Conservation (phyloP, 2,888 invertebrate species). For the Tryphoninae sp. region DNA sequence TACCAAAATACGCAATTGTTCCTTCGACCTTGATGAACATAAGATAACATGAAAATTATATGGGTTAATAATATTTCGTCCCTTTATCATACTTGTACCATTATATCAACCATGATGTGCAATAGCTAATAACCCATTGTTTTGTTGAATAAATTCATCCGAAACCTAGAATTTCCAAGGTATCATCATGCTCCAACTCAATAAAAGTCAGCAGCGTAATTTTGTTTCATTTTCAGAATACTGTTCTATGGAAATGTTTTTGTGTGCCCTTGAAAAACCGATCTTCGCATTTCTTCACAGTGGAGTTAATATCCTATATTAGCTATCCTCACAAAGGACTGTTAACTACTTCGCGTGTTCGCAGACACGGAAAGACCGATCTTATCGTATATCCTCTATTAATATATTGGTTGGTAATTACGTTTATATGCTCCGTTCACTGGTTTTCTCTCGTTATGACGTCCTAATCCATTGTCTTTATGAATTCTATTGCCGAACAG, state of each 20-base stretch:
- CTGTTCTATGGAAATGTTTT: slow-evolving; percentile 59
- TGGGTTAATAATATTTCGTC: slow-evolving; percentile 42
- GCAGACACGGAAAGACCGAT: slow-evolving; percentile 36
- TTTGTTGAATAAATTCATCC: slow-evolving; percentile 46
- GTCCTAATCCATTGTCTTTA: slow-evolving; percentile 97
- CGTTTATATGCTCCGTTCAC: slow-evolving; percentile 22
- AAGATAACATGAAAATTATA: slow-evolving; percentile 18
- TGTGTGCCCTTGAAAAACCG: slow-evolving; percentile 55
- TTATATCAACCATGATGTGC: slow-evolving; percentile 22
- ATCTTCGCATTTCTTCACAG: slow-evolving; percentile 45
- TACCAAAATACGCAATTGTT: slow-evolving; percentile 31
- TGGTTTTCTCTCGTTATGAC: slow-evolving; percentile 2
- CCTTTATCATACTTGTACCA: slow-evolving; percentile 25
- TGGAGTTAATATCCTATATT: slow-evolving; percentile 48
- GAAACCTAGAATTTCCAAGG: slow-evolving; percentile 37
- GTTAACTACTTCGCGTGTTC: slow-evolving; percentile 34
- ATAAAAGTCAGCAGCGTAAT: slow-evolving; percentile 42
- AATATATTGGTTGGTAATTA: slow-evolving; percentile 37
- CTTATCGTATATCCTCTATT: slow-evolving; percentile 34
- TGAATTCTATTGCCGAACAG: slow-evolving; percentile 97
- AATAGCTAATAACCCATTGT: slow-evolving; percentile 33
- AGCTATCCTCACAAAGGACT: slow-evolving; percentile 48
- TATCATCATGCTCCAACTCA: slow-evolving; percentile 31
- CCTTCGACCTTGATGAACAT: slow-evolving; percentile 20
- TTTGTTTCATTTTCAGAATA: slow-evolving; percentile 49